Evolutionary conservation across 2,888 invertebrate species (phyloP).

Genomic region (Vannuccia rotundouncinata): DNA sequence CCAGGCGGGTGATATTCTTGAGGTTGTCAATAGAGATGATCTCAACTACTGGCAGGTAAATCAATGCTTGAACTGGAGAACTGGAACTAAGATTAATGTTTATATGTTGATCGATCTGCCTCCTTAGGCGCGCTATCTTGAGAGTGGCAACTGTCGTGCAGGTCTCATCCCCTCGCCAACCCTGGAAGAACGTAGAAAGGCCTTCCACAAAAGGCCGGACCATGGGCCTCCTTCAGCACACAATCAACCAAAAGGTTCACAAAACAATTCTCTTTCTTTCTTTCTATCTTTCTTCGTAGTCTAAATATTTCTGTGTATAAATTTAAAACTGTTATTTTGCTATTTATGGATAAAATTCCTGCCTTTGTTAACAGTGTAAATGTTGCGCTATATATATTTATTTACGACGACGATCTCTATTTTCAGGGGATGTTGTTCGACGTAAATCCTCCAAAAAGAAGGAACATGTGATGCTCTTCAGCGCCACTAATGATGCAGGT

Average conservation of each 20-base stretch:
- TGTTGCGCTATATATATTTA: too few species aligned
- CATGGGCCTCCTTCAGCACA: not conserved
- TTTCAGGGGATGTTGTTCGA: not conserved
- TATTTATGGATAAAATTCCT: too few species aligned
- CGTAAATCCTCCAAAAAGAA: not conserved
- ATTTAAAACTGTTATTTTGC: too few species aligned
- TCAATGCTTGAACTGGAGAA: not conserved
- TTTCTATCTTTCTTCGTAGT: too few species aligned
- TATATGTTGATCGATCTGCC: too few species aligned
- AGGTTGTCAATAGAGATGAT: constrained; percentile 38
- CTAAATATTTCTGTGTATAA: too few species aligned
- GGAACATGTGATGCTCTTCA: not conserved
- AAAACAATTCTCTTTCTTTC: too few species aligned
- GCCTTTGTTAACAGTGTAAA: too few species aligned
- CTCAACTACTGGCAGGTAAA: constrained; percentile 37
- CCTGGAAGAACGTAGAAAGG: not conserved
- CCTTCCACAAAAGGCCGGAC: not conserved
- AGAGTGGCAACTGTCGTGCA: not conserved
- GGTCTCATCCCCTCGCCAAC: not conserved
- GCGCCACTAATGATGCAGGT: not conserved
- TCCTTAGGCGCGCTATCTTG: not conserved
- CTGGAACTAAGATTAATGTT: too few species aligned
- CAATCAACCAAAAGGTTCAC: too few species aligned
- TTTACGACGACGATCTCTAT: too few species aligned
- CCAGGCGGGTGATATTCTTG: constrained; percentile 36